Evolutionary conservation across 1,140 invertebrate genomes (phyloP), one percentile per base, ranked within the genome.

Genomic region (Psilanteris sp.): DNA sequence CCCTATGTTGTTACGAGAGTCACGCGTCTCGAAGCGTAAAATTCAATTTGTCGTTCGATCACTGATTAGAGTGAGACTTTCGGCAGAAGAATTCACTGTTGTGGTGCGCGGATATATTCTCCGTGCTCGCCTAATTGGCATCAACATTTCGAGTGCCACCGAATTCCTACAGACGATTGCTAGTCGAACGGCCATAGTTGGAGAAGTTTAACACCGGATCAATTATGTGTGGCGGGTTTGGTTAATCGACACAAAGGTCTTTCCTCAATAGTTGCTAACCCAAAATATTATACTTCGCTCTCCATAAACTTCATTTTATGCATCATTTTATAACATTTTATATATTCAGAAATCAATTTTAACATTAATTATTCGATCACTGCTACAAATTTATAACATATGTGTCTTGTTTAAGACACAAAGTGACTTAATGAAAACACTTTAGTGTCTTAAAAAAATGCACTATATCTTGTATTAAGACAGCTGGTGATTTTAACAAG

Each of bases 171-270:
- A 71, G 54, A 71, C 46, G 41, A 66, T 74, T 70, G 66, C 44
- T 59, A 76, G 70, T 76, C 52, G 59, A 62, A 59, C 50, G 18
- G 10, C 50, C 18, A 34, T 64, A 57, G 29, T 44, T 39, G 24
- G 32, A 62, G 31, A 55, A 70, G 43, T 76, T 76, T 67, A 59
- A 66, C 64, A 24, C 41, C 36, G 20, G 37, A 76, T 64, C 50
- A 59, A 64, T 76, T 66, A 64, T 24, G 44, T 41, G 26, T 34
- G 44, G 18, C 43, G 29, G 24, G 27, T 36, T 55, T 52, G 59
- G 57, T 80, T 81, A 78, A 83, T 79, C 79, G 72, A 68, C 71
- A 79, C 77, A 83, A 83, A 81, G 77, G 72, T 79, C 70, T 41
- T 73, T 32, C 79, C 32, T 80, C 75, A 77, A 80, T 80, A 81